These are phyloP conservation scores for Saccopteryx leptura DNA, from an alignment of 2,113 vertebrate species.

Conservation along the genomic window DNA sequence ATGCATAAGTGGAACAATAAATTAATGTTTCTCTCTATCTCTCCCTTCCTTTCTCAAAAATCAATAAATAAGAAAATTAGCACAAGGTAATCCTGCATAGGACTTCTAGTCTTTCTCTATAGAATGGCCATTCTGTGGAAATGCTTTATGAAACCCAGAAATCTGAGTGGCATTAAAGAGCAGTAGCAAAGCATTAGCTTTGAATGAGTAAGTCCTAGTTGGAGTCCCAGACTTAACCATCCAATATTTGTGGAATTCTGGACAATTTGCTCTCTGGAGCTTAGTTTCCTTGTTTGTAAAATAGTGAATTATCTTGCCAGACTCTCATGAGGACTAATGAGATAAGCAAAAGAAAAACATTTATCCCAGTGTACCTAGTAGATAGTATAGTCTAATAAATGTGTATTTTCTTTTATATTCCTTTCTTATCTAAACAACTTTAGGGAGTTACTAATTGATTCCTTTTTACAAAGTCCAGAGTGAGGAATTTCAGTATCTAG, in stretches of 20 bases:
- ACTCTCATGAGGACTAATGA: background rate
- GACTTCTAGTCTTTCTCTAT: background rate
- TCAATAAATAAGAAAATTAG: background rate
- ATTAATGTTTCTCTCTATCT: no score
- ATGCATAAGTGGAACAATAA: no score
- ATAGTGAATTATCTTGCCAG: constrained; percentile 29
- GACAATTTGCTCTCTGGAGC: background rate
- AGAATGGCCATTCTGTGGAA: background rate
- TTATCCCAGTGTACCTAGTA: background rate
- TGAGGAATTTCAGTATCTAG: constrained; percentile 39
- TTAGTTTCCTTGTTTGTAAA: constrained; percentile 42
- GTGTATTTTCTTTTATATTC: constrained; percentile 21
- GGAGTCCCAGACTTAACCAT: background rate
- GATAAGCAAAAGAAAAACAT: constrained; percentile 47
- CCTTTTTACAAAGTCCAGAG: background rate
- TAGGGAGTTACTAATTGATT: background rate
- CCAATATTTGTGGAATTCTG: background rate
- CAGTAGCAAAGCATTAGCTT: background rate
- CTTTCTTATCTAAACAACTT: background rate
- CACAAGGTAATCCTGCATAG: background rate
- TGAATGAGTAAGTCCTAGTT: background rate
- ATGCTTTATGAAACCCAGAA: background rate
- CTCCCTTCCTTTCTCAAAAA: no score
- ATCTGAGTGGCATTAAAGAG: background rate
- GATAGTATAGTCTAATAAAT: background rate